A percentile compares a stretch with the other conserved stretches of the same genome.
Evolutionary conservation across 2,888 invertebrate genomes (phyloP).

Genomic region (Ctenicera cuprea): DNA sequence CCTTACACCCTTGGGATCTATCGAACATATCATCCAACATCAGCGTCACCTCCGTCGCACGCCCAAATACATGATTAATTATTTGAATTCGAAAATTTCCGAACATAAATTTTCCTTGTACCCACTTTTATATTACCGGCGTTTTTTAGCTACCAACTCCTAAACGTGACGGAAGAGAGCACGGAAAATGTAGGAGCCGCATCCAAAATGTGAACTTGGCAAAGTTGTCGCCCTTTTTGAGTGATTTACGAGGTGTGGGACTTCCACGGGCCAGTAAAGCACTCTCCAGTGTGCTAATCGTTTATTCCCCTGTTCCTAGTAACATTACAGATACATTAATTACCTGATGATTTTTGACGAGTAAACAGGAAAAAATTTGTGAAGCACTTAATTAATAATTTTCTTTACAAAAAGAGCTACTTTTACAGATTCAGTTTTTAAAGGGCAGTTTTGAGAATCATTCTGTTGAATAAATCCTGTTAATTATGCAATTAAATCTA

Average conservation of each 20-base stretch:
- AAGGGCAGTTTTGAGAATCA: no score
- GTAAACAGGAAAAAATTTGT: no score
- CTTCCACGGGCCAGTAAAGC: constrained; percentile 22
- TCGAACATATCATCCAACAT: constrained; percentile 44
- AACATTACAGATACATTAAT: constrained; percentile 25
- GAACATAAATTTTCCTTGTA: constrained; percentile 33
- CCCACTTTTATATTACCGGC: constrained; percentile 26
- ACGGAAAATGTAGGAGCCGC: constrained; percentile 38
- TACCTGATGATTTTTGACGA: background rate
- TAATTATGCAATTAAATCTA: no score
- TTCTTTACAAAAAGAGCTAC: no score
- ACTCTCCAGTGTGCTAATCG: constrained; percentile 20
- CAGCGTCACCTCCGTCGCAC: constrained; percentile 37
- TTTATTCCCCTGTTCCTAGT: constrained; percentile 13
- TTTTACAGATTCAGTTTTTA: no score
- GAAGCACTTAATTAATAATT: no score
- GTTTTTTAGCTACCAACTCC: constrained; percentile 19
- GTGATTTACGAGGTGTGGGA: constrained; percentile 50
- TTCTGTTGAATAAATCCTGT: no score
- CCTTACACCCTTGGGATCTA: constrained; percentile 40
- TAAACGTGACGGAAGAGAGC: constrained; percentile 28
- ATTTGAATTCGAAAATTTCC: constrained; percentile 30
- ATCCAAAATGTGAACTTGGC: constrained; percentile 44
- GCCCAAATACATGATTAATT: constrained; percentile 46
- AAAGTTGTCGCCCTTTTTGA: constrained; percentile 44